Evolutionary conservation across 1,140 invertebrate genomes (phyloP), one percentile per base, ranked within the genome.

Genomic region (Kradibia gibbosae): DNA sequence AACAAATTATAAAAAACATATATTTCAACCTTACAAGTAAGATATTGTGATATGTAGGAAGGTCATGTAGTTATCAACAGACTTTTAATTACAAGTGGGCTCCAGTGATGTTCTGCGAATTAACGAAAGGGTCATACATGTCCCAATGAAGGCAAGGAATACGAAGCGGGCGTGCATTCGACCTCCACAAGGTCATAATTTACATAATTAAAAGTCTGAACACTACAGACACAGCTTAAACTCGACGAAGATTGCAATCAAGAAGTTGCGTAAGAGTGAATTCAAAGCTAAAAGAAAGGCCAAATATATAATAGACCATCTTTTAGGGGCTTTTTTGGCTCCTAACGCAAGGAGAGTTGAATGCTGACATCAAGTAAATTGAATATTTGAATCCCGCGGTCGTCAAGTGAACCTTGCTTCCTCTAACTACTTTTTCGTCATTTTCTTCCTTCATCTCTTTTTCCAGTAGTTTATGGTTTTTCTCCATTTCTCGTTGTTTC

Each of bases 151-250:
- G 50, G 50, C 10, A 53, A 22, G 45, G 50, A 53, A 20, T 3
- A 22, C 15, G 22, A 53, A 20, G 22, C 10, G 5, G 10, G 39
- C 42, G 3, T 71, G 42, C 25, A 72, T n/a, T 31, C 77, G 77
- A 78, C 78, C 78, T 79, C 78, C 36, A 25, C 78, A 79, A 79
- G 78, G 78, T 31, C 78, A 72, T 72, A 72, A 57, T 79, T 79
- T 72, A 72, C 78, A 79, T 79, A 79, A 79, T 72, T 57, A 79
- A 72, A 72, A 79, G 62, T 31, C 65, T 50, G 31, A 34, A 17
- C 5, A 28, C 28, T 36, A 20, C 28, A 74, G 50, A 31, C 17
- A 22, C 36, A 11, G 36, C 50, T 10, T 3, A 22, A 25, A 20
- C 50, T 39, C 53, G 53, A 55, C 67, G 8, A 28, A 42, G 67